Base-by-base conservation (phyloP, 2,113 vertebrate species). In the Mormyrus iriodes region DNA sequence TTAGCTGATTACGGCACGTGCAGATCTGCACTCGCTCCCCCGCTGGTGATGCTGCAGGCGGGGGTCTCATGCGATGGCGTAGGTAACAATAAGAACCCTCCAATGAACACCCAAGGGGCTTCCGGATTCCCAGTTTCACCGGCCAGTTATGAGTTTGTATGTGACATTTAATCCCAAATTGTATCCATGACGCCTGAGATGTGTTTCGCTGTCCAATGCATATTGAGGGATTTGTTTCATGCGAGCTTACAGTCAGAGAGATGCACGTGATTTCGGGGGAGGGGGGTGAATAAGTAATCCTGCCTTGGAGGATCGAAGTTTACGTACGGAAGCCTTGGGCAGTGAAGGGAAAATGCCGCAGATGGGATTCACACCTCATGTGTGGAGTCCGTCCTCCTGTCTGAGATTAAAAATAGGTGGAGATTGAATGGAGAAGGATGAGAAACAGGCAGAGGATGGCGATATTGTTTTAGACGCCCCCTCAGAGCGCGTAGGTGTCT, bases 1-100 rank as follows among this genome's bases (percentile, higher is more conserved):
- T 97, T 97, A 97, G 94, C 95, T 93, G 95, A 93, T 93, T 96
- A 95, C 95, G 96, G 95, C 94, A 93, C 95, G 95, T 93, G 94
- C 93, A 93, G 90, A 91, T 93, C 94, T 94, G 17, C 44, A 27
- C 51, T 65, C 10, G 1, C 24, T 27, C 69, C 15, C 69, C 42
- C 19, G 44, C 51, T 42, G 42, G 17, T 17, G 3, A 5, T 48
- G 19, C 44, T 3, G 44, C 1, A 1, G 21, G 39, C 19, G 6
- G 24, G 0, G 76, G 17, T n/a, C 35, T 19, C 15, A 83, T 42
- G 3, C 44, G 1, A 4, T 9, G 8, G 17, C 17, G 5, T 55
- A 24, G 35, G 24, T 48, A 69, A 46, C 58, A 27, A 13, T 31
- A 65, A 51, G 27, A 82, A 13, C 12, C 7, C 17, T 88, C 53